phyloP scores from a whole-genome alignment of 1,140 invertebrate species.

The Vanessa tameamea region DNA sequence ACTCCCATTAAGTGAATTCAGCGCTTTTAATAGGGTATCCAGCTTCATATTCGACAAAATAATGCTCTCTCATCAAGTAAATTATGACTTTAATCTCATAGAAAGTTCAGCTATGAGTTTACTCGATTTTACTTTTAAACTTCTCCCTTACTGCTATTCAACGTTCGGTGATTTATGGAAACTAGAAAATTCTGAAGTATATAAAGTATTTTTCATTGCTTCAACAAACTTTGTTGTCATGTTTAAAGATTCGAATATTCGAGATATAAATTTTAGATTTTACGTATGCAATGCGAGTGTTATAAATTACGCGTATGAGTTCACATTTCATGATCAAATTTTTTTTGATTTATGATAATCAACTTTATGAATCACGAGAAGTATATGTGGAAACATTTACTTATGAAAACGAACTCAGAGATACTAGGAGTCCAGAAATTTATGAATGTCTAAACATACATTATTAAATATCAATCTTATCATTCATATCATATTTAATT shows the following conservation, averaged over 20 bases:
- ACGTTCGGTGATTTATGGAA: conserved; percentile 74
- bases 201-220: conserved; percentile 72
- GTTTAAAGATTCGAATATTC: conserved; percentile 56
- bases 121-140: conserved; percentile 72
- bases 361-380: no score
- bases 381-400: no score
- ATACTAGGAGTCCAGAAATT: no score
- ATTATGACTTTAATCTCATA: conserved; percentile 76
- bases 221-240: conserved; percentile 63
- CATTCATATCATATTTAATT: neutral
- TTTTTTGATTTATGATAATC: conserved; percentile 25
- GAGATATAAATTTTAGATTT: conserved; percentile 53
- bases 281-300: conserved; percentile 33
- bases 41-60: conserved; percentile 70
- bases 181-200: conserved; percentile 72
- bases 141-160: conserved; percentile 66
- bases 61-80: conserved; percentile 71
- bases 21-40: conserved; percentile 55
- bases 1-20: conserved; percentile 60
- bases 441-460: no score
- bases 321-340: conserved; percentile 35
- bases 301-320: conserved; percentile 36
- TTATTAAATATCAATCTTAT: no score
- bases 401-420: no score
- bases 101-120: conserved; percentile 69